A percentile compares a stretch with the other conserved stretches of the same genome.
Evolutionary conservation across 2,113 vertebrate genomes (phyloP).

Genomic region (Ptilonorhynchus violaceus): DNA sequence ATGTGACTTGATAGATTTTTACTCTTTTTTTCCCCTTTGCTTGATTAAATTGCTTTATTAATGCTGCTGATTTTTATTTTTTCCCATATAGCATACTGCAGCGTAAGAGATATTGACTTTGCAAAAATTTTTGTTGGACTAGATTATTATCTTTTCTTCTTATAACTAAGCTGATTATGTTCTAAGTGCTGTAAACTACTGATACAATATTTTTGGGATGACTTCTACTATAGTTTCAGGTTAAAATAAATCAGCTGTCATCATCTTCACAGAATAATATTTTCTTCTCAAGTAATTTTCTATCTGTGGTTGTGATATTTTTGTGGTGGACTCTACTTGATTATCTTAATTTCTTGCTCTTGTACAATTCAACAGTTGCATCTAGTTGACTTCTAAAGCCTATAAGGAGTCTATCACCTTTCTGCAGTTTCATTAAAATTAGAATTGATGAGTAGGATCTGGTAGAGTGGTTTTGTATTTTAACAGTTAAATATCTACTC

Average conservation of each 20-base stretch:
- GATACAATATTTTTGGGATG: background rate
- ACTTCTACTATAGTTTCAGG: background rate
- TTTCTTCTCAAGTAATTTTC: background rate
- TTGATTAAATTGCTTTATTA: background rate
- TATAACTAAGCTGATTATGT: background rate
- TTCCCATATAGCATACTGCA: background rate
- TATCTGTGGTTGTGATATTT: background rate
- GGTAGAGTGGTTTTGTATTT: background rate
- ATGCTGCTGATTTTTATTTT: background rate
- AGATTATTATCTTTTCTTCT: background rate
- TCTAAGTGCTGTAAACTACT: background rate
- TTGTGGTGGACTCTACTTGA: background rate
- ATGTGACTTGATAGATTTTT: background rate
- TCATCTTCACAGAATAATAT: background rate
- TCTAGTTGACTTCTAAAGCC: background rate
- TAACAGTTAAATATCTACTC: background rate
- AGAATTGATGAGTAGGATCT: background rate
- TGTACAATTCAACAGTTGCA: background rate
- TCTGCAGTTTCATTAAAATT: background rate
- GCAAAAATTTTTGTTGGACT: background rate
- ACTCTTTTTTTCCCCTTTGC: background rate
- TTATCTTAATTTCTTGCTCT: background rate
- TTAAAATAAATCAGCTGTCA: background rate
- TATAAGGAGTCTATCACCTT: background rate
- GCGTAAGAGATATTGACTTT: background rate